Evolutionary conservation across 2,888 invertebrate genomes (phyloP).

Genomic region (Nomada ferruginata): DNA sequence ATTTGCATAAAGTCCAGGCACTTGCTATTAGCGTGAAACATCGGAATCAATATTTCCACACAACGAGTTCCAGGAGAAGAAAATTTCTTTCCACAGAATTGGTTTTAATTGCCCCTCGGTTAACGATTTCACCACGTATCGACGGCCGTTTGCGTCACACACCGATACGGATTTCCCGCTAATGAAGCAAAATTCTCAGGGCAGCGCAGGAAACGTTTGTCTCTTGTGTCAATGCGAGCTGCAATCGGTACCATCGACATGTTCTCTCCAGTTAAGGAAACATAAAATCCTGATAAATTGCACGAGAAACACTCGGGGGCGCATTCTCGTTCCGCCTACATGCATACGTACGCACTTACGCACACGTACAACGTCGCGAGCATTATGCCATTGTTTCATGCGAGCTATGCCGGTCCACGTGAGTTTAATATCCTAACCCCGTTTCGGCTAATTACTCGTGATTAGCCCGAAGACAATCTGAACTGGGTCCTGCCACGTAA

Average conservation of each 20-base stretch:
- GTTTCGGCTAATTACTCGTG: slow-evolving; percentile 63
- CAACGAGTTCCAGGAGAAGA: too few species aligned
- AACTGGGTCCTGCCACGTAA: slow-evolving; percentile 41
- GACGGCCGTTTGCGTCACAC: neutral
- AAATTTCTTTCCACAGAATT: too few species aligned
- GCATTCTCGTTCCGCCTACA: slow-evolving; percentile 18
- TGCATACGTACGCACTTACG: neutral
- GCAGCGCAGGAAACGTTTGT: slow-evolving; percentile 18
- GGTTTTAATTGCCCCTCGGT: too few species aligned
- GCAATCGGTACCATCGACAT: slow-evolving; percentile 27
- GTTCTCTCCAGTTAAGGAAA: neutral
- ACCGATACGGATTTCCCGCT: neutral
- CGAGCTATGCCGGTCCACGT: slow-evolving; percentile 28
- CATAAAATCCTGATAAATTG: slow-evolving; percentile 31
- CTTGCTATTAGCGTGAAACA: too few species aligned
- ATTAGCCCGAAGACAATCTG: slow-evolving; percentile 63
- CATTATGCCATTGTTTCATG: slow-evolving; percentile 41
- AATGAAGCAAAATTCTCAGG: slow-evolving; percentile 18
- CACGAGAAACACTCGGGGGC: slow-evolving; percentile 1
- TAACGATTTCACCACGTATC: neutral
- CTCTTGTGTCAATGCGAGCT: neutral
- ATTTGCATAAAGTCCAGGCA: too few species aligned
- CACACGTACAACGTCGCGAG: neutral
- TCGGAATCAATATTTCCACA: too few species aligned
- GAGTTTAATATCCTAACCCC: slow-evolving; percentile 61